A percentile compares a stretch with the other conserved stretches of the same genome.
Evolutionary conservation across 2,113 vertebrate species (phyloP).

Genomic region (Scopus umbretta): DNA sequence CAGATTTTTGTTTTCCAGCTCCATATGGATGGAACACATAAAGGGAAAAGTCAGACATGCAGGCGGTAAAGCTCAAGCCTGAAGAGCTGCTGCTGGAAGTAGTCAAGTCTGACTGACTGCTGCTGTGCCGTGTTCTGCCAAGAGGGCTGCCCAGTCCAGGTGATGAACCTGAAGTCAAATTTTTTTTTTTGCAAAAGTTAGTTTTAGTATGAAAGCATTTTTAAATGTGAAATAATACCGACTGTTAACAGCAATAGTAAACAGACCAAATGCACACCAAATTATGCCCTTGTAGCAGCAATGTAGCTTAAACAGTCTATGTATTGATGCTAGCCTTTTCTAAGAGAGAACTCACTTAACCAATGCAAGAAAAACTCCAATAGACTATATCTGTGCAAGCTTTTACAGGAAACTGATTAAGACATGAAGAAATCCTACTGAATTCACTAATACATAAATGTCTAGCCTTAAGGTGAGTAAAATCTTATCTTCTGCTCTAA

Average conservation of each 20-base stretch:
- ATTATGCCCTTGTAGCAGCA: background rate
- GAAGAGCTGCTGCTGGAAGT: slow-evolving; percentile 87
- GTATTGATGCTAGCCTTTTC: background rate
- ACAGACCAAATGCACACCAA: background rate
- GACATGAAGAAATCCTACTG: background rate
- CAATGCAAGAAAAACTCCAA: background rate
- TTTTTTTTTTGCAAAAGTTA: background rate
- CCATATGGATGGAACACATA: slow-evolving; percentile 98
- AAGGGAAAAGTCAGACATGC: slow-evolving; percentile 98
- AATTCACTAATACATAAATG: background rate
- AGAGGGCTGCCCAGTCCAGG: slow-evolving; percentile 87
- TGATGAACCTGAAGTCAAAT: slow-evolving; percentile 74
- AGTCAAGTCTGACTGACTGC: slow-evolving; percentile 93
- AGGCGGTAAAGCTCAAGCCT: slow-evolving; percentile 96
- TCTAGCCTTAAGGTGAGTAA: background rate
- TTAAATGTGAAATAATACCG: background rate
- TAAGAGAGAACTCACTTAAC: background rate
- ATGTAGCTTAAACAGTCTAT: background rate
- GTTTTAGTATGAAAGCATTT: background rate
- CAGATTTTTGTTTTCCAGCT: slow-evolving; percentile 93
- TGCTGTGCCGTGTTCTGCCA: slow-evolving; percentile 91
- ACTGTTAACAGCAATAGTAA: background rate
- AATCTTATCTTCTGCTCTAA: background rate
- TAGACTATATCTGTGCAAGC: background rate
- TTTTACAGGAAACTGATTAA: background rate